These are phyloP conservation scores for Listronotus oregonensis DNA, from an alignment of 1,140 invertebrate genomes.

Conservation along the genomic window DNA sequence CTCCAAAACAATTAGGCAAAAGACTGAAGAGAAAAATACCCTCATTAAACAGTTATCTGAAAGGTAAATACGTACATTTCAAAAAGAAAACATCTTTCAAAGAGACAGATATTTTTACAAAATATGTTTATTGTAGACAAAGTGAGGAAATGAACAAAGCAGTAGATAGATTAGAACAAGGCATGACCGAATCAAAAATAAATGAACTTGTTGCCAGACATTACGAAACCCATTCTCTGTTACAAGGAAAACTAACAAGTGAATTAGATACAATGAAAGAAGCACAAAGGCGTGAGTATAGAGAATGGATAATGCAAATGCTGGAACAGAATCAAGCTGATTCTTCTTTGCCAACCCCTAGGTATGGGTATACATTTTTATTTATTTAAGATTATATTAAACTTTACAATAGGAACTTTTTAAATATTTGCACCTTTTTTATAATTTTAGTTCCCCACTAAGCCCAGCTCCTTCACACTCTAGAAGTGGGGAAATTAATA, in stretches of 20 bases:
- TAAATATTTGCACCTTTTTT: not conserved
- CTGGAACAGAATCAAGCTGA: conserved; percentile 69
- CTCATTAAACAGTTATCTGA: conserved; percentile 63
- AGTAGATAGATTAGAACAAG: conserved; percentile 67
- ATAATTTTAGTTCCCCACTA: conserved; percentile 46
- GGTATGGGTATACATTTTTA: conserved; percentile 45
- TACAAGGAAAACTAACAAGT: conserved; percentile 73
- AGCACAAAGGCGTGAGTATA: conserved; percentile 79
- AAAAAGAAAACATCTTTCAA: no score
- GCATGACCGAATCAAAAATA: conserved; percentile 75
- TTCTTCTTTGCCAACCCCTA: conserved; percentile 60
- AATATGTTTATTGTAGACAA: conserved; percentile 60
- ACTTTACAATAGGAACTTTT: not conserved
- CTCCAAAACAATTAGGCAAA: conserved; percentile 71
- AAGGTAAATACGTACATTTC: conserved; percentile 56
- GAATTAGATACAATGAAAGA: conserved; percentile 76
- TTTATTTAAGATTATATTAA: not conserved
- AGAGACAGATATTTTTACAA: no score
- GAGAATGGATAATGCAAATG: conserved; percentile 79
- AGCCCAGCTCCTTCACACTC: conserved; percentile 44
- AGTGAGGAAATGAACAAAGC: conserved; percentile 78
- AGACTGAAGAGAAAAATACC: conserved; percentile 69
- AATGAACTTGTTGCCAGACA: conserved; percentile 77
- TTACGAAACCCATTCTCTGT: conserved; percentile 76
- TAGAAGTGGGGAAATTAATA: conserved; percentile 2